A percentile compares a stretch with the other conserved stretches of the same genome.
Conservation (phyloP, 2,888 invertebrate genomes). For the Caenorhabditis sp. region DNA sequence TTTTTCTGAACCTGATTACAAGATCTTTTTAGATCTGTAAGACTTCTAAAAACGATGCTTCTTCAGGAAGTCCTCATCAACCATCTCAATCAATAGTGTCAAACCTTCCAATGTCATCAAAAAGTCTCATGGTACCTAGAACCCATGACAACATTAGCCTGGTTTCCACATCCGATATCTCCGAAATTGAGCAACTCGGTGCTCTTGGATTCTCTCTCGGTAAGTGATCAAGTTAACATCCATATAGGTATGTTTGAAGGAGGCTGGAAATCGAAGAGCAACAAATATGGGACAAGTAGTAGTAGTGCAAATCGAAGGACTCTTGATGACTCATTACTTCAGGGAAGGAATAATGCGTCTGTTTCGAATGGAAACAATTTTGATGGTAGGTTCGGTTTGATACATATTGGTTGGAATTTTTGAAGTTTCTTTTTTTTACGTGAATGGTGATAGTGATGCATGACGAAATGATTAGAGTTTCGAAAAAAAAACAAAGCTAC, state of each 20-base stretch:
- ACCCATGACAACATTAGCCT: slow-evolving; percentile 64
- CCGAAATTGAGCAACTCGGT: slow-evolving; percentile 65
- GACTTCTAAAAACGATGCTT: too few species aligned
- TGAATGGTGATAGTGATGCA: not conserved
- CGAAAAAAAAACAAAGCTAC: not conserved
- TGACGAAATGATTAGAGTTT: not conserved
- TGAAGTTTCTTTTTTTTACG: not conserved
- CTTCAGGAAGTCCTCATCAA: slow-evolving; percentile 20
- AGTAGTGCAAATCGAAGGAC: not conserved
- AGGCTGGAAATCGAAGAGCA: slow-evolving; percentile 43
- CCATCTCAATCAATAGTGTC: slow-evolving; percentile 1
- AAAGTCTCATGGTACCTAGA: slow-evolving; percentile 55
- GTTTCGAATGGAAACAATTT: slow-evolving; percentile 16
- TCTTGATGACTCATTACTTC: slow-evolving; percentile 48
- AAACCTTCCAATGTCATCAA: slow-evolving; percentile 20
- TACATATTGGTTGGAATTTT: too few species aligned
- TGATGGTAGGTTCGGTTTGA: slow-evolving; percentile 38
- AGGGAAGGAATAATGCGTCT: slow-evolving; percentile 25
- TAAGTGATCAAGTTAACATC: slow-evolving; percentile 1
- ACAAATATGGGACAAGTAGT: slow-evolving; percentile 38
- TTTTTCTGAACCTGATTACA: too few species aligned
- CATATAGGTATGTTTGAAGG: slow-evolving; percentile 9
- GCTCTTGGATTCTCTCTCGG: slow-evolving; percentile 64
- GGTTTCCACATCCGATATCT: slow-evolving; percentile 64
- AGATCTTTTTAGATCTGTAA: too few species aligned